phyloP scores from a whole-genome alignment of 1,140 invertebrate species.

The Chymomyza costata region DNA sequence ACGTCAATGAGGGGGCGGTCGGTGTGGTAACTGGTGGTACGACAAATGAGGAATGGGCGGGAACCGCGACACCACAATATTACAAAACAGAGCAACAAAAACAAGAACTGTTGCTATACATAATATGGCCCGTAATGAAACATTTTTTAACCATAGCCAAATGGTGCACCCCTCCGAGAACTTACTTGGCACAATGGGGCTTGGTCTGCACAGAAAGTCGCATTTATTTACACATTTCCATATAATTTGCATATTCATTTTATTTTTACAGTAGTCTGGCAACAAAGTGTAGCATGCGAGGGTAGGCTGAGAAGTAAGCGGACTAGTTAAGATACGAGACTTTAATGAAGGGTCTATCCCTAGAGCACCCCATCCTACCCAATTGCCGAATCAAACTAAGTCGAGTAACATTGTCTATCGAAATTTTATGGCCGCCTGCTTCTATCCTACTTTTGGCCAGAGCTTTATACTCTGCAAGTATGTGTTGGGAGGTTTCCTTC shows the following conservation, averaged over 20 bases:
- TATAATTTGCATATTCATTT: constrained; percentile 68
- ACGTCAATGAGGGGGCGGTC: constrained; percentile 17
- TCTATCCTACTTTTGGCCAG: no score
- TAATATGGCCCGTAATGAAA: constrained; percentile 60
- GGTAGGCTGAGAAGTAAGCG: constrained; percentile 34
- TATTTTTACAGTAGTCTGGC: constrained; percentile 12
- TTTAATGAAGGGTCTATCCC: no score
- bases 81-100: constrained; percentile 6
- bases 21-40: no score
- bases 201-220: constrained; percentile 4
- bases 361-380: no score
- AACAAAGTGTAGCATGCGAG: constrained; percentile 29
- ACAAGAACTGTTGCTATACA: constrained; percentile 29
- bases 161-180: constrained; percentile 25
- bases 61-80: constrained; percentile 11
- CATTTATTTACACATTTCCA: constrained; percentile 60
- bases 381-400: no score
- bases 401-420: no score
- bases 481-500: no score
- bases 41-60: constrained; percentile 13
- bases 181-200: constrained; percentile 45
- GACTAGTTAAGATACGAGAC: not conserved
- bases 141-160: constrained; percentile 33
- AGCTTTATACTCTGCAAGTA: no score
- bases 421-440: no score